Base-by-base conservation (phyloP, 2,797 vertebrate genomes). In the Anableps anableps region DNA sequence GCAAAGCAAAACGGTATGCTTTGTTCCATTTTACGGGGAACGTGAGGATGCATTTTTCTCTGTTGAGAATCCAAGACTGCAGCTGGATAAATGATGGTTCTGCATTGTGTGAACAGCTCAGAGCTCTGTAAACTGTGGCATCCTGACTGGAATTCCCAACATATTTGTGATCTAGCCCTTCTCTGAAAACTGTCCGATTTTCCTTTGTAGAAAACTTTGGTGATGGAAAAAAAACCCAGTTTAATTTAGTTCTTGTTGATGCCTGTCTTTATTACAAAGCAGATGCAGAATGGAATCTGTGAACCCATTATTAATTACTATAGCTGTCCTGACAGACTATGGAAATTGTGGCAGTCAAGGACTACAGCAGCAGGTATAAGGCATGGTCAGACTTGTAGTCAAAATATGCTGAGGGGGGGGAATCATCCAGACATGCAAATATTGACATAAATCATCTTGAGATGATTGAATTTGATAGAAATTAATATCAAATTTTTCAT, bases 11-110 rank as follows among this genome's bases (percentile, higher is more conserved):
- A 80, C 76, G 47, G n/a, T 31, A 72, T 72, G 64, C 80, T 80
- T 75, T 76, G 80, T 73, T 82, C 72, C 71, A 80, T 78, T 83
- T 81, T 43, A 1, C 6, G 72, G 78, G 60, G 78, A 80, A 82
- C 86, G 83, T 82, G 85, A 90, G 90, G 89, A 81, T 83, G 86
- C 88, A 75, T 93, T 91, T 90, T 88, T 88, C 78, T 75, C 53
- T 76, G 81, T 3, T 53, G 84, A 85, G 82, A 86, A 83, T 84
- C 11, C 1, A 26, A 8, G 74, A 82, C 83, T 90, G 84, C 86
- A 92, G 82, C 90, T 90, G 88, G 88, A 81, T 3, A 34, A 82
- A 89, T 85, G 80, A 74, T 60, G 75, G 83, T 72, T 55, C 88
- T 90, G 89, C 70, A 77, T 83, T 74, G 62, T 88, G 79, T 93